Conservation (phyloP, 1,140 invertebrate genomes). For the Dendrolimus kikuchii region DNA sequence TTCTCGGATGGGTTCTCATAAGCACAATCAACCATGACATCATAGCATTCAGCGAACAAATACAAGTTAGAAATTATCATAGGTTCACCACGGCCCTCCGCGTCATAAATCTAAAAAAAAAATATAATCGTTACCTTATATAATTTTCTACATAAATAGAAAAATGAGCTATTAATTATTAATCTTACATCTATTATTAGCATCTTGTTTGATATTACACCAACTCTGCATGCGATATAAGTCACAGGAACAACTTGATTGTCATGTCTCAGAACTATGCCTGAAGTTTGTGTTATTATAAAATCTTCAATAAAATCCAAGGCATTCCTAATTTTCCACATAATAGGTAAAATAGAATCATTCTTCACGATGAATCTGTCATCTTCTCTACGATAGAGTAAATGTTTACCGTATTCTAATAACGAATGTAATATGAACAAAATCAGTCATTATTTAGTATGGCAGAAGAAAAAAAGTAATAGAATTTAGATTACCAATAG, state of each 20-base stretch:
- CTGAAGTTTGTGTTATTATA: conserved; percentile 45
- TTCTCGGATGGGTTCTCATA: conserved; percentile 46
- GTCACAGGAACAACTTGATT: conserved; percentile 58
- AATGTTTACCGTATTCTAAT: conserved; percentile 53
- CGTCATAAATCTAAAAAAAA: conserved; percentile 50
- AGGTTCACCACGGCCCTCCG: conserved; percentile 47
- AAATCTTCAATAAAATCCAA: conserved; percentile 55
- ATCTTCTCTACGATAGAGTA: conserved; percentile 55
- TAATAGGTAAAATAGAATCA: conserved; percentile 56
- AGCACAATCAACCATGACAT: conserved; percentile 59
- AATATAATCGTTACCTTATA: neutral
- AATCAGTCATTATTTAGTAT: conserved; percentile 2
- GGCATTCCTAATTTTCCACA: conserved; percentile 57
- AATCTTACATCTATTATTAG: conserved; percentile 52
- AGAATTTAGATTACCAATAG: conserved; percentile 34
- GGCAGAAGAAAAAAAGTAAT: neutral
- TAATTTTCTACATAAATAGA: neutral
- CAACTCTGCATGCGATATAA: conserved; percentile 56
- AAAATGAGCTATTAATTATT: neutral
- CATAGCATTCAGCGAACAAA: conserved; percentile 60
- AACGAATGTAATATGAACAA: conserved; percentile 1
- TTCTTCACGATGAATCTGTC: conserved; percentile 65
- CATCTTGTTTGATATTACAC: conserved; percentile 38
- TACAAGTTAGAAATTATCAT: conserved; percentile 44
- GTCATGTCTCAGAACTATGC: conserved; percentile 46